Evolutionary conservation across 2,888 invertebrate species (phyloP), one percentile per base, ranked within the genome.

Genomic region (Harpalus rubripes): DNA sequence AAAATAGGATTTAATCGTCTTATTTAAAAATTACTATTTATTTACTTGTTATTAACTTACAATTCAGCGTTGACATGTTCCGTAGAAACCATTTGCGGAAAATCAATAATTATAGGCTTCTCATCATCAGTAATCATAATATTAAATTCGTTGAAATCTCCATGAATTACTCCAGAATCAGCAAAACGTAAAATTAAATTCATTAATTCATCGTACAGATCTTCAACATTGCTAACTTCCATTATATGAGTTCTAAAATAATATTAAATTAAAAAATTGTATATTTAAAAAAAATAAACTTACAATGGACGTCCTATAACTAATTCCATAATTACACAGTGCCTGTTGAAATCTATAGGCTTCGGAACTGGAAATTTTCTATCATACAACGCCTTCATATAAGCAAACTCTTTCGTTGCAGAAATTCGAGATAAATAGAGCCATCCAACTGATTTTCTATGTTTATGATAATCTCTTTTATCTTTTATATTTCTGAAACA

Each of bases 101-200:
- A 99, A 92, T 99, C 99, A 86, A 99, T 99, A 87, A 99, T 92
- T 74, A 98, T 92, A 0, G 98, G 96, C 86, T 95, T 95, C 16
- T 95, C 95, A 0, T 96, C 95, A 81, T 95, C 94, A 56, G 94
- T 94, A 0, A 97, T 92, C 96, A 99, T 97, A 86, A 99, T 94
- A 91, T 99, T 99, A 91, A 99, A 99, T 92, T 99, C 99, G 90
- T 99, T 99, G 91, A 99, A 99, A 92, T 99, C 99, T 0, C 99
- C 97, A 90, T 99, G 99, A 88, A 99, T 99, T 1, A 99, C 97
- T 0, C 99, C 99, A 88, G 96, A 95, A 92, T 97, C 96, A 26
- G 96, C 99, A 81, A 99, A 93, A 59, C 95, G 94, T 0, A 99
- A 95, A 76, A 99, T 96, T 39, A 99, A 92, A 88, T 96, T 94